Evolutionary conservation across 2,888 invertebrate species (phyloP).

Genomic region (Baccha elongata): DNA sequence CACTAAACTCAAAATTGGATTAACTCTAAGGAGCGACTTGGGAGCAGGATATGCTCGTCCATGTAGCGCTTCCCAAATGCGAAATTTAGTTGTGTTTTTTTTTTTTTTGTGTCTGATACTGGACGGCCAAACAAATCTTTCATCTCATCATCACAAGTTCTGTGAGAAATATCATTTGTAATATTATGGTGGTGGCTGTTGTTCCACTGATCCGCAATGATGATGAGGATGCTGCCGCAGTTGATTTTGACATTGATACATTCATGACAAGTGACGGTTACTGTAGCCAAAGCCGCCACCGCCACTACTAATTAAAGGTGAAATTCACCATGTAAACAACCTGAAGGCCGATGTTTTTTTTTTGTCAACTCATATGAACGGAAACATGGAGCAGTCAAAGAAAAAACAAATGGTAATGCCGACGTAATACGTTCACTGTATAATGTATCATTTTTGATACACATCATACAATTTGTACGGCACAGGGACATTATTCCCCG

Average conservation of each 20-base stretch:
- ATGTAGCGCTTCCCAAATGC: slow-evolving; percentile 34
- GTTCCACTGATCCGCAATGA: slow-evolving; percentile 41
- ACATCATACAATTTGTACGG: no score
- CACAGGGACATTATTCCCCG: no score
- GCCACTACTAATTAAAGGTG: slow-evolving; percentile 13
- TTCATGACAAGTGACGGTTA: slow-evolving; percentile 71
- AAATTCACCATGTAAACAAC: background rate
- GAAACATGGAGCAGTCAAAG: no score
- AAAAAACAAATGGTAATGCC: no score
- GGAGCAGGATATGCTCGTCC: slow-evolving; percentile 70
- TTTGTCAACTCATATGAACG: no score
- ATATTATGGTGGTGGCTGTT: slow-evolving; percentile 21
- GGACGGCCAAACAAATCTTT: slow-evolving; percentile 57
- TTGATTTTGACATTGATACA: slow-evolving; percentile 73
- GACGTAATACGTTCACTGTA: no score
- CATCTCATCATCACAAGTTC: slow-evolving; percentile 52
- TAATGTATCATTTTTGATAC: no score
- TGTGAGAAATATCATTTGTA: background rate
- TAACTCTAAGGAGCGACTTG: slow-evolving; percentile 68
- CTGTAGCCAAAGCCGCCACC: slow-evolving; percentile 59
- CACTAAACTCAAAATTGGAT: slow-evolving; percentile 73
- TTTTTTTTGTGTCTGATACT: background rate
- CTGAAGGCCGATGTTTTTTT: no score
- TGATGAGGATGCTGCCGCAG: slow-evolving; percentile 69
- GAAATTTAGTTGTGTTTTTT: slow-evolving; percentile 13